These are phyloP conservation scores for Pachycephus smyrnensis DNA, from an alignment of 2,888 invertebrate species.

Conservation along the genomic window DNA sequence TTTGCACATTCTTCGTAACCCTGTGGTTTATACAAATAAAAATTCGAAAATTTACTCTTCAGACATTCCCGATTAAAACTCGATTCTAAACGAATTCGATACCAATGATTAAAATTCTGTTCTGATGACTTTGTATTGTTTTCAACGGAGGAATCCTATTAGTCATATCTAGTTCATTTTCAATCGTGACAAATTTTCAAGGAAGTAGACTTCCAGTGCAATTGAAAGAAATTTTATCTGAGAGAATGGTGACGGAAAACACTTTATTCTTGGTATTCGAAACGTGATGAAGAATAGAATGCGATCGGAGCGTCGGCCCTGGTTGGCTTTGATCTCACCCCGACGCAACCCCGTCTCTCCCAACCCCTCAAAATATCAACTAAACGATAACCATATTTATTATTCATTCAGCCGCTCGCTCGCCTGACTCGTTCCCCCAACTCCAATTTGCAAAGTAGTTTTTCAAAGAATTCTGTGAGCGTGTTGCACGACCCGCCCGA, in stretches of 20 bases:
- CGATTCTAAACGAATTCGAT: not conserved
- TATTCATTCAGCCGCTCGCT: conserved; percentile 71
- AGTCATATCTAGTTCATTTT: not conserved
- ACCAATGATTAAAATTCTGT: not conserved
- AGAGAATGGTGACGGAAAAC: not conserved
- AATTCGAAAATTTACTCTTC: not conserved
- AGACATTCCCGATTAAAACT: not conserved
- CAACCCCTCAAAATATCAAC: conserved; percentile 73
- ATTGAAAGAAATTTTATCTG: not conserved
- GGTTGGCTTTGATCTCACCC: conserved; percentile 52
- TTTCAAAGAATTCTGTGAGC: conserved; percentile 45
- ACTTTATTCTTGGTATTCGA: conserved; percentile 6
- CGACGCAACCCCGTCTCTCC: conserved; percentile 49
- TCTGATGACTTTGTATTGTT: not conserved
- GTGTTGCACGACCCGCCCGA: conserved; percentile 32
- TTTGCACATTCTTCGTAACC: no score
- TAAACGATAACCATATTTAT: conserved; percentile 75
- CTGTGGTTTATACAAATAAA: not conserved
- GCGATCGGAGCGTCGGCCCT: conserved; percentile 26
- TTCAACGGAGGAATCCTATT: not conserved
- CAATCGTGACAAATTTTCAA: not conserved
- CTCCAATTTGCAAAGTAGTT: conserved; percentile 61
- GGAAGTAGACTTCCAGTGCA: not conserved
- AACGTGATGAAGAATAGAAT: conserved; percentile 37
- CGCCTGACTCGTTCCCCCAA: conserved; percentile 44